A percentile compares a stretch with the other conserved stretches of the same genome.
Conservation (phyloP, 35 echinoderm and acorn worm species). For the Chiridota heheva region DNA sequence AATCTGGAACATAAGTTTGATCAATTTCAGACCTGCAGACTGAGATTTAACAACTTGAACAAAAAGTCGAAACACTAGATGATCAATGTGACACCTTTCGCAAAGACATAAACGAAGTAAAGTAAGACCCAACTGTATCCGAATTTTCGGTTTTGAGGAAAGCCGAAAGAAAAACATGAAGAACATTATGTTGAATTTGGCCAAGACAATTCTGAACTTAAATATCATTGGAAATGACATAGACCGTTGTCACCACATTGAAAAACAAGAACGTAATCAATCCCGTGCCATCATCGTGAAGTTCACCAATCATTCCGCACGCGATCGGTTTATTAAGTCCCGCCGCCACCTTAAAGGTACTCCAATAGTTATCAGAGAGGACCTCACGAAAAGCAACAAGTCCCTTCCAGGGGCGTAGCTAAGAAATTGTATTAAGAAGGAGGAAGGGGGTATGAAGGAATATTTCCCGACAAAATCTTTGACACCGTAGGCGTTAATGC, state of each 20-base stretch:
- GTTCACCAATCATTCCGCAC: neutral
- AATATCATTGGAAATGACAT: neutral
- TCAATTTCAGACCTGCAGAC: too few species aligned
- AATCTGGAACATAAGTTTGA: too few species aligned
- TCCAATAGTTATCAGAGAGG: constrained; percentile 4
- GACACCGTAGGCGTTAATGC: too few species aligned
- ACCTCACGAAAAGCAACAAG: constrained; percentile 13
- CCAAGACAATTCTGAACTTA: neutral
- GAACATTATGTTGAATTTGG: neutral
- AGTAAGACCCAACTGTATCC: constrained; percentile 14
- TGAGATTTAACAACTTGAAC: too few species aligned
- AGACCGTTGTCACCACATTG: neutral
- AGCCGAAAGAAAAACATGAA: neutral
- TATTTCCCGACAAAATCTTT: too few species aligned
- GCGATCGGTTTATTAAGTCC: neutral
- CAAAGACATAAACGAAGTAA: constrained; percentile 10
- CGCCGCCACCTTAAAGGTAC: constrained; percentile 1
- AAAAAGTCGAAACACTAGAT: neutral
- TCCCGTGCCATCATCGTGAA: constrained; percentile 5
- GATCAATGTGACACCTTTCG: constrained; percentile 13
- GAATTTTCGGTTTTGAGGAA: constrained; percentile 16
- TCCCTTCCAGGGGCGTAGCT: too few species aligned
- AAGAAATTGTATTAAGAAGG: too few species aligned
- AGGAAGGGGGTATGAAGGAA: too few species aligned
- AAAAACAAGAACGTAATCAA: neutral